Percentiles rank a stretch among this genome's conserved stretches.
These are phyloP conservation scores for Chloroceryle aenea DNA, from an alignment of 2,113 vertebrate genomes.

Conservation along the genomic window DNA sequence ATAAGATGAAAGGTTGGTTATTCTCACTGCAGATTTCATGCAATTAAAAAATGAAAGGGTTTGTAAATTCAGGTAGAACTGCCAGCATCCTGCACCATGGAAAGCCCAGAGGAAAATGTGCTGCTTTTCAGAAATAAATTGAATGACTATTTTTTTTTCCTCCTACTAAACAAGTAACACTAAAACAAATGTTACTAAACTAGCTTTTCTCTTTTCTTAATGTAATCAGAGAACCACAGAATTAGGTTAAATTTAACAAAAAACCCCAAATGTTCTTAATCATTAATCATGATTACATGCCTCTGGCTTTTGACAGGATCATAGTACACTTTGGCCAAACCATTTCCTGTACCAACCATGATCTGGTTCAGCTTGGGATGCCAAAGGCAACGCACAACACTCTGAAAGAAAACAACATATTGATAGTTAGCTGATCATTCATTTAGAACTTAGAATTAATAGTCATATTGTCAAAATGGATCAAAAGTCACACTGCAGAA, in stretches of 20 bases:
- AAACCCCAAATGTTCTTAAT: background rate
- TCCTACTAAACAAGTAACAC: background rate
- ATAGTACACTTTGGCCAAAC: constrained; percentile 94
- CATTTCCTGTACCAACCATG: constrained; percentile 94
- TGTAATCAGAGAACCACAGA: background rate
- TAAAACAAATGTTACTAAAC: background rate
- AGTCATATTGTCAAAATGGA: background rate
- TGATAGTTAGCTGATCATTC: background rate
- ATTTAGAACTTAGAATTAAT: background rate
- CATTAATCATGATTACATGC: constrained; percentile 63
- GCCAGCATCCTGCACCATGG: background rate
- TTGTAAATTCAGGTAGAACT: background rate
- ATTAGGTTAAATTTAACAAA: background rate
- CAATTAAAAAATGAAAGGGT: background rate
- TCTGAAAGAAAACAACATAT: constrained; percentile 78
- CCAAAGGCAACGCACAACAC: constrained; percentile 96
- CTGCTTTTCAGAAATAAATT: background rate
- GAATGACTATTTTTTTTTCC: background rate
- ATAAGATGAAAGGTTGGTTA: background rate
- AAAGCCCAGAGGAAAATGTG: background rate
- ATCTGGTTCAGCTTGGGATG: constrained; percentile 98
- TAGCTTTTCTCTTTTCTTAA: background rate
- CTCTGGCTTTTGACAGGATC: constrained; percentile 95
- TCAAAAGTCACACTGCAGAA: background rate
- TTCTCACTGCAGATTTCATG: background rate